Conservation (phyloP, 1,140 invertebrate species). For the Drosophila nannoptera region DNA sequence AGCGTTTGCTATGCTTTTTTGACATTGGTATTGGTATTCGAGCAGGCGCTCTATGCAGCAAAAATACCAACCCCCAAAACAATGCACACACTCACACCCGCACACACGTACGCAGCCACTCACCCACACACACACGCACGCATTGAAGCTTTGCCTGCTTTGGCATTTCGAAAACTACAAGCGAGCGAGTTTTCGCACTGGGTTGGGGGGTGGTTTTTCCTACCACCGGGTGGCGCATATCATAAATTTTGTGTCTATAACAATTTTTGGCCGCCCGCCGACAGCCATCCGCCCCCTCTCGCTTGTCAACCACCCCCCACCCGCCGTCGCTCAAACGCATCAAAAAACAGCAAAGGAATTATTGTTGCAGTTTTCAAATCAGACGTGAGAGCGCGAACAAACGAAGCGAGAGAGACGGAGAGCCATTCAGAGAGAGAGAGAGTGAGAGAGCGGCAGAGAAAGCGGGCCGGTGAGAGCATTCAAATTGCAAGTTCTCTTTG, state of each 20-base stretch:
- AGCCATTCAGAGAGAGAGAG: constrained; percentile 10
- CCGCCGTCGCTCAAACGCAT: constrained; percentile 7
- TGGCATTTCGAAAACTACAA: constrained; percentile 74
- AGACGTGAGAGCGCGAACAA: background rate
- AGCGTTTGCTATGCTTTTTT: constrained; percentile 41
- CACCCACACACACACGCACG: constrained; percentile 12
- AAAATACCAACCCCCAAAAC: constrained; percentile 54
- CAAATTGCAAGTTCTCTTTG: constrained; percentile 6
- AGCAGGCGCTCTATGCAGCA: constrained; percentile 72
- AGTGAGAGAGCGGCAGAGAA: constrained; percentile 13
- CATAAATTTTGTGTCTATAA: constrained; percentile 77
- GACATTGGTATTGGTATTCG: constrained; percentile 59
- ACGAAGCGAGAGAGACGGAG: constrained; percentile 1
- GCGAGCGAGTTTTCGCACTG: constrained; percentile 34
- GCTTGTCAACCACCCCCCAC: background rate
- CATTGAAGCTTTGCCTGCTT: constrained; percentile 69
- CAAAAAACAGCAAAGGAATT: constrained; percentile 73
- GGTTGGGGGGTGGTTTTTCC: constrained; percentile 68
- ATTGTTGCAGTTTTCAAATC: constrained; percentile 69
- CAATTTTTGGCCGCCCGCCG: constrained; percentile 64
- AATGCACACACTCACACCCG: constrained; percentile 49
- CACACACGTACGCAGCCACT: constrained; percentile 17
- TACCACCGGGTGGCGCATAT: constrained; percentile 56
- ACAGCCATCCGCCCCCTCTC: background rate
- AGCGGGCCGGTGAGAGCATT: constrained; percentile 8